These are phyloP conservation scores for Syrista parreyssii DNA, from an alignment of 2,888 invertebrate species.

Conservation along the genomic window DNA sequence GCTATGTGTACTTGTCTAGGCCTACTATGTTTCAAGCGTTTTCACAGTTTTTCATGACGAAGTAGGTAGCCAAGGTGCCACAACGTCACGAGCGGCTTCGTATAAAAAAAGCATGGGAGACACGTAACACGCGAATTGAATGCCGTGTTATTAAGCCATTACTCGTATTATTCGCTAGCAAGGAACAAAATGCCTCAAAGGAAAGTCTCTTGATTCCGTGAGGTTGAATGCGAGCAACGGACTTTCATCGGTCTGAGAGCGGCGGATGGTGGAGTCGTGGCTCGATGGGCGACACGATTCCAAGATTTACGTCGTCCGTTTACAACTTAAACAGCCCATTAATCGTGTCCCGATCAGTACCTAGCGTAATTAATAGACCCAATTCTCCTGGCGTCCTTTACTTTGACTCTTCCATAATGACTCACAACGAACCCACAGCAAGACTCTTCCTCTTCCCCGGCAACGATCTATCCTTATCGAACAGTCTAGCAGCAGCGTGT, in stretches of 20 bases:
- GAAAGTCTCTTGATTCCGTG: slow-evolving; percentile 1
- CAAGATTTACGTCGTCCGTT: slow-evolving; percentile 13
- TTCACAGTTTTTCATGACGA: neutral
- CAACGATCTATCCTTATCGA: neutral
- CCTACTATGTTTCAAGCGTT: neutral
- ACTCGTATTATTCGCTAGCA: slow-evolving; percentile 5
- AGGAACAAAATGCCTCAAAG: neutral
- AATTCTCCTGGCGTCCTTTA: slow-evolving; percentile 11
- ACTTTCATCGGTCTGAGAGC: neutral
- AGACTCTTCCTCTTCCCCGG: neutral
- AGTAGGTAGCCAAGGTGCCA: neutral
- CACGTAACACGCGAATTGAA: slow-evolving; percentile 15
- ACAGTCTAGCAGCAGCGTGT: neutral
- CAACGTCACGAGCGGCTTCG: neutral
- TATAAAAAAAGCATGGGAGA: neutral
- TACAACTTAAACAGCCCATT: slow-evolving; percentile 26
- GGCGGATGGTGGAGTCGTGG: neutral
- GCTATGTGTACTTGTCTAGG: neutral
- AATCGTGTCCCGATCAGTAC: slow-evolving; percentile 20
- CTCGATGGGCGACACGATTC: slow-evolving; percentile 6
- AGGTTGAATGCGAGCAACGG: neutral
- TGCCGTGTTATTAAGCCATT: slow-evolving; percentile 22
- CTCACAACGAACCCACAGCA: neutral
- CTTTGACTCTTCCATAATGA: neutral
- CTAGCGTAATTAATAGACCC: slow-evolving; percentile 25